Percentiles rank a stretch among this genome's conserved stretches.
These are phyloP conservation scores for Anhinga rufa DNA, from an alignment of 2,113 vertebrate species.

Conservation along the genomic window DNA sequence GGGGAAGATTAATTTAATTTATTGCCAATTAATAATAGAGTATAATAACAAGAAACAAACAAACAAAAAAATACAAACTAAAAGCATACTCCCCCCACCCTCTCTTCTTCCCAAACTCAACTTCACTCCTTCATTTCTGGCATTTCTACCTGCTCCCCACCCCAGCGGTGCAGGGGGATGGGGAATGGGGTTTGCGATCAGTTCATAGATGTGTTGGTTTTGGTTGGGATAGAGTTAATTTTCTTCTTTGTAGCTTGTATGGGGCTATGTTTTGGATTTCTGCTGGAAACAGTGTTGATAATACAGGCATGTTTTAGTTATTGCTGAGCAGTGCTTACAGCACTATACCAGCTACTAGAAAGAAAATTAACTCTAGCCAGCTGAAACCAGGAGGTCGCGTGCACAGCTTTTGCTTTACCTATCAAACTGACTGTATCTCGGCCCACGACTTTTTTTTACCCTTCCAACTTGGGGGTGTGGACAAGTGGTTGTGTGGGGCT, in stretches of 20 bases:
- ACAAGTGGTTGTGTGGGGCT: not conserved
- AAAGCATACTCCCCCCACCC: not conserved
- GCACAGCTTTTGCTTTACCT: not conserved
- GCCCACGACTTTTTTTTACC: not conserved
- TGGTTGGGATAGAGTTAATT: not conserved
- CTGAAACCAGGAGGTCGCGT: too few relatives aligned
- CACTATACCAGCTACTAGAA: too few relatives aligned
- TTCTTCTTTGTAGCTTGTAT: not conserved
- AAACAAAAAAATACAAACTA: not conserved
- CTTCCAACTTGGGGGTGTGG: not conserved
- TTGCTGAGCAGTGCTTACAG: not conserved
- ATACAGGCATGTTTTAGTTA: not conserved
- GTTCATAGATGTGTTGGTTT: not conserved
- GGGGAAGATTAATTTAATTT: not conserved
- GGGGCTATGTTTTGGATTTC: not conserved
- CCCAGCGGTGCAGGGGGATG: not conserved
- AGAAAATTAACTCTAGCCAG: too few relatives aligned
- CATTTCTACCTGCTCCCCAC: not conserved
- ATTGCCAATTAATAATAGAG: not conserved
- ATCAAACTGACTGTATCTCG: not conserved
- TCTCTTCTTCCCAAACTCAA: not conserved
- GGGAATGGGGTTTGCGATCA: not conserved
- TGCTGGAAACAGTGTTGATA: not conserved
- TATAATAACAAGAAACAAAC: not conserved
- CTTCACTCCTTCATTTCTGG: not conserved